A percentile compares a stretch with the other conserved stretches of the same genome.
Conservation (phyloP, 1,140 invertebrate genomes). For the Procambarus virginalis region DNA sequence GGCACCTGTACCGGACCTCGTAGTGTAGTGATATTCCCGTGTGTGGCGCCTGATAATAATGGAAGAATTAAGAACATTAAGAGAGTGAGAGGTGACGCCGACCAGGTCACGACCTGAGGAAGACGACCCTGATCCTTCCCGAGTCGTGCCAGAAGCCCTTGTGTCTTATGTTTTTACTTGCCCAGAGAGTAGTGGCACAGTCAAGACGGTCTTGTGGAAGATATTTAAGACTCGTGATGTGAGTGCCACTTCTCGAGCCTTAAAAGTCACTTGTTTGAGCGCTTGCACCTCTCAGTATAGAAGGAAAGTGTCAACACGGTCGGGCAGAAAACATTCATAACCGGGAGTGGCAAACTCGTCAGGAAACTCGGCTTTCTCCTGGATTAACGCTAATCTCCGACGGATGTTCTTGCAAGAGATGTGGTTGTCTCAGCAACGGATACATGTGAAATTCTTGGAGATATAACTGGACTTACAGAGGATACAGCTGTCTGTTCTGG, state of each 20-base stretch:
- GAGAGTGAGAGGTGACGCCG: neutral
- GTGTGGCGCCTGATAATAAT: neutral
- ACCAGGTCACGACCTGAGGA: neutral
- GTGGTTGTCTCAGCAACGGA: neutral
- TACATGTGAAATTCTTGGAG: neutral
- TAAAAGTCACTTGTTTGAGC: no score
- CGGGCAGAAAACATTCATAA: no score
- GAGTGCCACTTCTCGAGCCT: neutral
- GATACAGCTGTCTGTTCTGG: neutral
- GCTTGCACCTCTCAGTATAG: no score
- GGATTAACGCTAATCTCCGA: neutral
- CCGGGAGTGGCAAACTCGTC: neutral
- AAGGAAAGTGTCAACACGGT: no score
- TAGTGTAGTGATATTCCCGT: neutral
- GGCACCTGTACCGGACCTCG: no score
- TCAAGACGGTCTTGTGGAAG: neutral
- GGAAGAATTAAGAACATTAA: constrained; percentile 31
- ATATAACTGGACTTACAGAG: neutral
- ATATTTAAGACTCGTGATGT: neutral
- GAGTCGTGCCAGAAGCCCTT: neutral
- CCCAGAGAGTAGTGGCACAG: neutral
- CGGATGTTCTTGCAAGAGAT: neutral
- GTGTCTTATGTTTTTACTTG: neutral
- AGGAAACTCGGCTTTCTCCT: neutral
- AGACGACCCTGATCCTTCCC: neutral